These are phyloP conservation scores for Thaleichthys pacificus DNA, from an alignment of 2,797 vertebrate species.

Conservation along the genomic window DNA sequence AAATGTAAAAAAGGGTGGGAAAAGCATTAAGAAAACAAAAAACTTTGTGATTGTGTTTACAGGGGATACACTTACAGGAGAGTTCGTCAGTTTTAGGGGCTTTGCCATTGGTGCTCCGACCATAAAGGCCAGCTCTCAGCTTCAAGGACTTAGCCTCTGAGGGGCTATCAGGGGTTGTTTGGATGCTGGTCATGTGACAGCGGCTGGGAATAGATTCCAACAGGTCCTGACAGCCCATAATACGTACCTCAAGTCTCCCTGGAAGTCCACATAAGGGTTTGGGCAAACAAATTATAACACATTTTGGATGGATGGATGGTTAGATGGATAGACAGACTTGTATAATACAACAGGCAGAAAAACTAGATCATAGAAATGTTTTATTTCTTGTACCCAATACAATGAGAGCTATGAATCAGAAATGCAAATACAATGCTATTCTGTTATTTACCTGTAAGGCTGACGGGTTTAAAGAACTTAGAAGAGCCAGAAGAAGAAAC, in stretches of 20 bases:
- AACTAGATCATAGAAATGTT: too few relatives aligned
- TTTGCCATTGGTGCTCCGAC: constrained; percentile 82
- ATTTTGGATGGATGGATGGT: background rate
- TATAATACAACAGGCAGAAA: too few relatives aligned
- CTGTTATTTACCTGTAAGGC: constrained; percentile 80
- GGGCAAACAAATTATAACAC: too few relatives aligned
- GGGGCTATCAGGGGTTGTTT: constrained; percentile 74
- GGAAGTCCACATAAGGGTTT: constrained; percentile 5
- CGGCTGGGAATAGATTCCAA: constrained; percentile 85
- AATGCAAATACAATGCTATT: background rate
- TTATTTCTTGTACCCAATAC: background rate
- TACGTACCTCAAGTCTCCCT: constrained; percentile 88
- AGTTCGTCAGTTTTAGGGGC: constrained; percentile 84
- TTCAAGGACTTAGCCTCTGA: constrained; percentile 76
- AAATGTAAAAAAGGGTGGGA: too few relatives aligned
- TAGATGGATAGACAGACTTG: too few relatives aligned
- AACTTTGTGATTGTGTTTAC: too few relatives aligned
- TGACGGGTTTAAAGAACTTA: constrained; percentile 78
- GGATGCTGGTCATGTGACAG: constrained; percentile 42
- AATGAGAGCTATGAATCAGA: background rate
- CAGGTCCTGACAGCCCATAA: constrained; percentile 89
- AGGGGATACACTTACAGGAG: constrained; percentile 69
- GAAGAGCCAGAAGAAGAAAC: constrained; percentile 35
- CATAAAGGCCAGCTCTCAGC: constrained; percentile 72
- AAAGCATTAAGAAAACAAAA: too few relatives aligned